Conservation (phyloP, 1,140 invertebrate genomes). For the Drosophila lini region DNA sequence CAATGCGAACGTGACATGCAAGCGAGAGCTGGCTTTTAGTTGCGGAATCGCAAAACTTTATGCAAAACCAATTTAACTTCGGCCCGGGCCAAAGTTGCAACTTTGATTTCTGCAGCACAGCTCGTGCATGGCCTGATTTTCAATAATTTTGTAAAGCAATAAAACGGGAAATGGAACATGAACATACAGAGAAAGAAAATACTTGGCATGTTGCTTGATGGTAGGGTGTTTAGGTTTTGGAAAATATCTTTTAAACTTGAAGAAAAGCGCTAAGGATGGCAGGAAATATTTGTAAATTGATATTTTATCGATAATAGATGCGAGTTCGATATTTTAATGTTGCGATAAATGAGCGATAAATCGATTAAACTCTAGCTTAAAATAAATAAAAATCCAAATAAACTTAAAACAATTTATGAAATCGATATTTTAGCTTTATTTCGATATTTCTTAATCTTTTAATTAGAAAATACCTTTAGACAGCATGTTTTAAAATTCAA, state of each 20-base stretch:
- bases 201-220: not conserved
- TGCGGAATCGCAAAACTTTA: slow-evolving; percentile 34
- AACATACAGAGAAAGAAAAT: not conserved
- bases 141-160: slow-evolving; percentile 78
- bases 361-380: not conserved
- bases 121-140: slow-evolving; percentile 74
- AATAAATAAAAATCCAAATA: no score
- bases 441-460: not conserved
- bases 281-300: not conserved
- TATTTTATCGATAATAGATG: no score
- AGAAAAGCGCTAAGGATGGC: not conserved
- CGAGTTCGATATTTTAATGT: not conserved
- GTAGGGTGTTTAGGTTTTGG: no score
- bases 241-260: not conserved
- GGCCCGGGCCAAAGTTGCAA: slow-evolving; percentile 60
- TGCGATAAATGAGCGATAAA: not conserved
- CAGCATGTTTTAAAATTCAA: not conserved
- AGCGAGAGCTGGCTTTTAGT: slow-evolving; percentile 40
- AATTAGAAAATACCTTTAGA: no score
- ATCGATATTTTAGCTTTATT: no score
- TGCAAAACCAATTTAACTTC: slow-evolving; percentile 75
- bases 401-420: no score
- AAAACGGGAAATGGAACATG: slow-evolving; percentile 57
- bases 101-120: slow-evolving; percentile 68
- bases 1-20: slow-evolving; percentile 71